Base-by-base conservation (phyloP, 2,888 invertebrate species). In the Phymatocera aterrima region DNA sequence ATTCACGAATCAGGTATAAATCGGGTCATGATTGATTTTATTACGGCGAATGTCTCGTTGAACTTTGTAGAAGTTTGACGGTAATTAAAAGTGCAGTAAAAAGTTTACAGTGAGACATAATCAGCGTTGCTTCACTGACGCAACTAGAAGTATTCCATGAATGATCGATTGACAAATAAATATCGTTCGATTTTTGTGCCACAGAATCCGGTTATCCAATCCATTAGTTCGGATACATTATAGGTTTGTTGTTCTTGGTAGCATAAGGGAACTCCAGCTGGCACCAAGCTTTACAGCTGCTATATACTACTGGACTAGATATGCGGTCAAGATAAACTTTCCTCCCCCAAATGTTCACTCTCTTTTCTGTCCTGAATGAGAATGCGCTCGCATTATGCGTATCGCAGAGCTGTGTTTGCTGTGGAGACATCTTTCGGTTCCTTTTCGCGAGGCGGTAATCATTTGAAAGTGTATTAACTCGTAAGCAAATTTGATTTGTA, bases 221-320 rank as follows among this genome's bases (percentile, higher is more conserved):
- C 61, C 37, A 64, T 64, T 64, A 64, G 34, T 64, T 64, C 18
- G 10, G 15, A 37, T 64, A 64, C 61, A 46, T 68, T 68, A 68
- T 68, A 43, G 24, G 68, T 68, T 68, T 68, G 24, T 68, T 68
- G 28, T 68, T 43, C 43, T 46, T 68, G 68, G 68, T n/a, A 68
- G 68, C 68, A 68, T 68, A 68, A 68, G 43, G 46, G 18, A 24
- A 68, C 65, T 43, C 21, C 24, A 43, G 10, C 65, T n/a, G 6
- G 65, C 10, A 68, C 12, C 43, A 21, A 68, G 65, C 43, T 64
- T 31, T 37, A 34, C 37, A 37, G 37, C 61, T 21, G 10, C 34
- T 64, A 64, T 64, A 64, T 64, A 64, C 18, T 43, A 10, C 10
- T 43, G 10, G 43, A 43, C 5, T 43, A 43, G 43, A 43, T 43